These are phyloP conservation scores for Aphyosemion australe DNA, from an alignment of 2,113 vertebrate species.

Conservation along the genomic window DNA sequence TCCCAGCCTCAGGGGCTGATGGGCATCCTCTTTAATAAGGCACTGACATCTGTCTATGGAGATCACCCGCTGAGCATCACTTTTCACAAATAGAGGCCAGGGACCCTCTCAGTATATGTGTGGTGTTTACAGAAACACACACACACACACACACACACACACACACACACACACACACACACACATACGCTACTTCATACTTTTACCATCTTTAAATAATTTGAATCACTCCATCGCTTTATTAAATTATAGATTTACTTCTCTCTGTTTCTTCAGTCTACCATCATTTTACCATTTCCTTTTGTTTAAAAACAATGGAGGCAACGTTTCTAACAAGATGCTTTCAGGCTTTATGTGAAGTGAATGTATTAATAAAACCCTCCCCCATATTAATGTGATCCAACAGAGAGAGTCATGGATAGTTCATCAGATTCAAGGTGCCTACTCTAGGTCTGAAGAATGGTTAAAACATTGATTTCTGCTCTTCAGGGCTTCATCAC, in stretches of 20 bases:
- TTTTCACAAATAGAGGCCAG: slow-evolving; percentile 55
- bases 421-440: slow-evolving; percentile 56
- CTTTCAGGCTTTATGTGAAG: slow-evolving; percentile 1
- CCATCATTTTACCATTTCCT: slow-evolving; percentile 4
- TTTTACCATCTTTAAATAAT: slow-evolving; percentile 28
- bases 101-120: slow-evolving; percentile 22
- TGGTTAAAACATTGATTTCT: slow-evolving; percentile 43
- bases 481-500: slow-evolving; percentile 16
- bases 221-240: slow-evolving; percentile 35
- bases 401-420: slow-evolving; percentile 43
- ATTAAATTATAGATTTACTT: slow-evolving; percentile 45
- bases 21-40: slow-evolving; percentile 69
- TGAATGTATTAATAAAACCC: slow-evolving; percentile 33
- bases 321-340: slow-evolving; percentile 1
- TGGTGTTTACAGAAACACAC: slow-evolving; percentile 25
- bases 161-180: no score
- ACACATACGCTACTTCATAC: no score
- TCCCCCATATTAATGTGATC: slow-evolving; percentile 33
- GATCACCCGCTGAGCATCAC: slow-evolving; percentile 58
- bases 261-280: background rate
- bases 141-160: background rate
- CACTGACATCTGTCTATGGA: slow-evolving; percentile 64
- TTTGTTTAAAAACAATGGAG: background rate
- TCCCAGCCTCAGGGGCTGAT: slow-evolving; percentile 29
- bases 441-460: slow-evolving; percentile 41